Evolutionary conservation across 2,113 vertebrate genomes (phyloP), one percentile per base, ranked within the genome.

Genomic region (Thymallus thymallus): DNA sequence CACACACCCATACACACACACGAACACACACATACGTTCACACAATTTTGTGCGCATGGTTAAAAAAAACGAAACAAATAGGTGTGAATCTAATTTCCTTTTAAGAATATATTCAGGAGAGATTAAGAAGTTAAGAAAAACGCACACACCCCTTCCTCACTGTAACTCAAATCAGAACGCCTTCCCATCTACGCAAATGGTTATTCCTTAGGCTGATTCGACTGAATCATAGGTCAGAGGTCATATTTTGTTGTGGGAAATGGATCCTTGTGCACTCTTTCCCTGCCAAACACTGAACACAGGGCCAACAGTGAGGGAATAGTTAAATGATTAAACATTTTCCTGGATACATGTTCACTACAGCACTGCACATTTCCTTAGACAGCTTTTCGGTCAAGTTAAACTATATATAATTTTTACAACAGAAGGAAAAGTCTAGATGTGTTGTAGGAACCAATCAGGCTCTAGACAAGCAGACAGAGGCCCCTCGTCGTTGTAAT

Each of bases 211-310:
- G 68, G 45, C 74, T 46, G 24, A 13, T 23, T n/a, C 41, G 22
- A 60, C 29, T 51, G 14, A 75, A 76, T 22, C 75, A 65, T 48
- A 74, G 83, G 68, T 82, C 60, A 41, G 68, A 78, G 84, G 85
- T 87, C 88, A 85, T 77, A 72, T 73, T 76, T 80, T 84, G 83
- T 77, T 83, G 84, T 86, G 88, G 86, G 86, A 89, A 89, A 87
- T 75, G 68, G 29, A 3, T 45, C 67, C 67, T 48, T 20, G 1
- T 48, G 4, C 35, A 41, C 35, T 45, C 32, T 45, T 22, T 46
- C 66, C 22, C 35, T 10, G 23, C 10, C 14, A 45, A n/a, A 30
- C 46, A 14, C 35, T 41, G 51, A 4, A 32, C 69, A 32, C 18
- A 30, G 32, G 69, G 72, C 56, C 74, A 76, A 72, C 20, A 56